Evolutionary conservation across 2,113 vertebrate species (phyloP).

Genomic region (Chionomys nivalis): DNA sequence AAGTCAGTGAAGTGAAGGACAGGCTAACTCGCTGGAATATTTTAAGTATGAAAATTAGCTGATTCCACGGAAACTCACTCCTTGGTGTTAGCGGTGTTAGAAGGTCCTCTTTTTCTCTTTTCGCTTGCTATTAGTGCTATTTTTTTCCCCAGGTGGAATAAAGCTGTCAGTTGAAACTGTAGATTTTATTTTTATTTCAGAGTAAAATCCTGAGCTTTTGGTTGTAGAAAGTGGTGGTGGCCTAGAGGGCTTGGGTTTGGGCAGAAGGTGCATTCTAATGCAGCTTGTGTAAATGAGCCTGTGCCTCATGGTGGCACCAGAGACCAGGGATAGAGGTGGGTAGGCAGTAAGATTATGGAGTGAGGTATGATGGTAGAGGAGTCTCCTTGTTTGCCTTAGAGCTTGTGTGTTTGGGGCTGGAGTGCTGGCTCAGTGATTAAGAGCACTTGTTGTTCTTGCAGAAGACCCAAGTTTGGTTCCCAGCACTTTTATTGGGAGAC

Average conservation of each 20-base stretch:
- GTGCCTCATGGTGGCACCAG: accelerated
- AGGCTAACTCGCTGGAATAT: not conserved
- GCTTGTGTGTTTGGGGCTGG: not conserved
- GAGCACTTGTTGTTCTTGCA: not conserved
- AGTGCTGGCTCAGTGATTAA: not conserved
- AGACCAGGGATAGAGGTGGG: not conserved
- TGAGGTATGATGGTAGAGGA: not conserved
- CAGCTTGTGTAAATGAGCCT: too few relatives aligned
- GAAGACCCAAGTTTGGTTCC: not conserved
- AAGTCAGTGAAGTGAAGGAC: constrained; percentile 1
- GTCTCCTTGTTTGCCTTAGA: not conserved
- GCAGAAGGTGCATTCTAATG: too few relatives aligned
- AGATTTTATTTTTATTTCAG: not conserved
- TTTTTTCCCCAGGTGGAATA: not conserved
- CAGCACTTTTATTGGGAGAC: not conserved
- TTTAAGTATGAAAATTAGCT: not conserved
- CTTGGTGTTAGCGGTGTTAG: not conserved
- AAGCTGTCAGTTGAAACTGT: not conserved
- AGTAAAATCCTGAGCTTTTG: not conserved
- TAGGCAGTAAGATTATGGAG: not conserved
- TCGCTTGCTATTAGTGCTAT: not conserved
- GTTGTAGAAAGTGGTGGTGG: not conserved
- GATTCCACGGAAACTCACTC: not conserved
- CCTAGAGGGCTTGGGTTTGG: not conserved
- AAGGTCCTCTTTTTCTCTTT: not conserved